Percentiles rank a stretch among this genome's conserved stretches.
Conservation (phyloP, 2,888 invertebrate species). For the Dryococelus australis region DNA sequence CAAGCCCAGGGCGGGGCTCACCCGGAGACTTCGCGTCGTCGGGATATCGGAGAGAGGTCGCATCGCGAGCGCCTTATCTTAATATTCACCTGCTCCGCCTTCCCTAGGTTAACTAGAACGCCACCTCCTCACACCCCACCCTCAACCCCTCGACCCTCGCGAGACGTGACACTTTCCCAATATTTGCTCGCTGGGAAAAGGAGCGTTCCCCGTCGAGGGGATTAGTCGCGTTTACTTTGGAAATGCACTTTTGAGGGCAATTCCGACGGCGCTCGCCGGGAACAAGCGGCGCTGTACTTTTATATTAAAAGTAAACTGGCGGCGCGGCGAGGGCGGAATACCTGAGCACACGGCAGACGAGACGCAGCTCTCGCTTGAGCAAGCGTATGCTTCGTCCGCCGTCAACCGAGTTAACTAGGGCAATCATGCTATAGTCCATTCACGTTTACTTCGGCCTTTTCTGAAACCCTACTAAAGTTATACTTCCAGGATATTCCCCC, state of each 20-base stretch:
- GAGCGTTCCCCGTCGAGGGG: not conserved
- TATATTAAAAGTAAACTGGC: not conserved
- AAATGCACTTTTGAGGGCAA: not conserved
- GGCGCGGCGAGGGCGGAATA: not conserved
- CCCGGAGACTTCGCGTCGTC: not conserved
- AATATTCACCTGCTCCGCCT: slow-evolving; percentile 6
- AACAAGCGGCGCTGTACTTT: not conserved
- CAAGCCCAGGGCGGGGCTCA: too few species aligned
- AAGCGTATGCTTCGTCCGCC: not conserved
- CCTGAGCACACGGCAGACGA: not conserved
- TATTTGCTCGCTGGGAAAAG: not conserved
- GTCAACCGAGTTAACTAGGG: not conserved
- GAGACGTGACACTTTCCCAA: not conserved
- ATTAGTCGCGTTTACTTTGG: slow-evolving; percentile 3
- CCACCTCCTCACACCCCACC: not conserved
- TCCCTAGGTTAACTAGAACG: not conserved
- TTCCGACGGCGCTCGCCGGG: too few species aligned
- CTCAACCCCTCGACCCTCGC: not conserved
- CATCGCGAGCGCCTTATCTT: not conserved
- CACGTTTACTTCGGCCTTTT: too few species aligned
- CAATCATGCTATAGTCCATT: too few species aligned
- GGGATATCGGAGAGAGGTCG: not conserved
- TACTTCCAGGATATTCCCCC: too few species aligned
- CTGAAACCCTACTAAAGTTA: too few species aligned
- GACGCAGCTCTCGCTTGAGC: too few species aligned